Conservation (phyloP, 2,113 vertebrate species). For the Prietella phreatophila region DNA sequence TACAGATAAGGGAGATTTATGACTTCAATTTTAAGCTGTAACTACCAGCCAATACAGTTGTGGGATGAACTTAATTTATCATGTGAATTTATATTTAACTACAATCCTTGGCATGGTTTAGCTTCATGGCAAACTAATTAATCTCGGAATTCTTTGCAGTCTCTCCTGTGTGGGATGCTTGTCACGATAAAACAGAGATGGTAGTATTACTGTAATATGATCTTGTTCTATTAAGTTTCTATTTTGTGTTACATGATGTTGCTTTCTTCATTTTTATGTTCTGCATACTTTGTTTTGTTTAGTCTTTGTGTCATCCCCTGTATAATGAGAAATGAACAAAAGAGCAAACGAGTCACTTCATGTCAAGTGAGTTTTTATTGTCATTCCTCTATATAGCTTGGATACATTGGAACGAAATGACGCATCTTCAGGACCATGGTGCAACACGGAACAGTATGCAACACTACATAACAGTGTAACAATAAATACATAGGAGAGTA, state of each 20-base stretch:
- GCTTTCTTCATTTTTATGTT: neutral
- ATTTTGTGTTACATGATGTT: neutral
- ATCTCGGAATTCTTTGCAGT: neutral
- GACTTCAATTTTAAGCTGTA: neutral
- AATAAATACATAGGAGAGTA: no score
- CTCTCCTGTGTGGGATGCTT: neutral
- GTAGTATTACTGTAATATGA: neutral
- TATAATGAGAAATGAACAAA: constrained; percentile 5
- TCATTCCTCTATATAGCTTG: no score
- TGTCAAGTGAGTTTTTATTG: no score
- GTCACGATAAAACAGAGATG: neutral
- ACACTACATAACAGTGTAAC: no score
- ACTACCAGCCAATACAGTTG: neutral
- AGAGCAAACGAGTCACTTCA: neutral
- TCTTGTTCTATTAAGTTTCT: neutral
- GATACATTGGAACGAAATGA: no score
- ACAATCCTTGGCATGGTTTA: neutral
- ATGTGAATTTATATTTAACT: constrained; percentile 10
- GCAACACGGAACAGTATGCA: no score
- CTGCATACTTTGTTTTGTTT: neutral
- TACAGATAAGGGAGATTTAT: neutral
- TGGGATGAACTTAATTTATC: neutral
- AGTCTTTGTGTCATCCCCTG: neutral
- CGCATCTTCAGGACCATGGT: no score
- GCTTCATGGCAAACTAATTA: neutral